Evolutionary conservation across 2,888 invertebrate genomes (phyloP).

Genomic region (Teleogryllus oceanicus): DNA sequence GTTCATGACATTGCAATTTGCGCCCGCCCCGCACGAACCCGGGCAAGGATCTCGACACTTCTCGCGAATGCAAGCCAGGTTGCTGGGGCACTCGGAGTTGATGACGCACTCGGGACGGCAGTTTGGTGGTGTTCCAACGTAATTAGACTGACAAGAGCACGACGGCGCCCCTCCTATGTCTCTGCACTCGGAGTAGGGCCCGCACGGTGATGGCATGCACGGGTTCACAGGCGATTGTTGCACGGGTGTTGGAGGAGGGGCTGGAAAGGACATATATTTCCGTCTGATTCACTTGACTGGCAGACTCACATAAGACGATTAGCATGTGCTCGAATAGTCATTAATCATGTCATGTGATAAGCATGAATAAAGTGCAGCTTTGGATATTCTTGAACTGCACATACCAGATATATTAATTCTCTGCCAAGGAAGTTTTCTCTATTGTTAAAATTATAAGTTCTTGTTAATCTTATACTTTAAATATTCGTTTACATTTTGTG

Average conservation of each 20-base stretch:
- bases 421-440: no score
- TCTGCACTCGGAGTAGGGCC: constrained; percentile 59
- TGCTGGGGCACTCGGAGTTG: constrained; percentile 61
- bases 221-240: constrained; percentile 38
- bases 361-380: no score
- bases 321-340: no score
- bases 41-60: constrained; percentile 70
- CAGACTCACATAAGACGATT: no score
- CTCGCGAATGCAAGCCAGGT: constrained; percentile 63
- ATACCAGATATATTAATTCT: no score
- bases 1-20: constrained; percentile 67
- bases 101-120: constrained; percentile 66
- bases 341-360: no score
- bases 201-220: constrained; percentile 47
- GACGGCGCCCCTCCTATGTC: constrained; percentile 40
- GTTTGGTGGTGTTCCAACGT: constrained; percentile 63
- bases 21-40: constrained; percentile 66
- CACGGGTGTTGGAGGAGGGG: constrained; percentile 34
- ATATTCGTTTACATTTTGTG: no score
- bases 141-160: constrained; percentile 67
- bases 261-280: constrained; percentile 23
- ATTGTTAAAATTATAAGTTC: no score
- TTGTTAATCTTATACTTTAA: no score
- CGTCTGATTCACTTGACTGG: no score
- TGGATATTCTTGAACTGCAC: no score